phyloP scores from a whole-genome alignment of 2,888 invertebrate species.

The Tholera decimalis region DNA sequence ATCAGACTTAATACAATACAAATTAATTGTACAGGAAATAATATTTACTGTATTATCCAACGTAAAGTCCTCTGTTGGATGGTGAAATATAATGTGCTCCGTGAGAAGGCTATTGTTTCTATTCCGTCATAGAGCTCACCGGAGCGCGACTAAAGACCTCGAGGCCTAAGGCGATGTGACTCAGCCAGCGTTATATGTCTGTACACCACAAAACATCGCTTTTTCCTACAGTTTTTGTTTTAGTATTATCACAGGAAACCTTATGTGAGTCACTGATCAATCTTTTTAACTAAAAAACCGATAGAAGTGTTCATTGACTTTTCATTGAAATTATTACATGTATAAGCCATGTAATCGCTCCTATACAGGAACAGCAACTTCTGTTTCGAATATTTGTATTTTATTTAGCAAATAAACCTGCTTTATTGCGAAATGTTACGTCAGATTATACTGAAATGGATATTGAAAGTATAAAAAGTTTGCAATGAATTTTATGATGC shows the following conservation, averaged over 20 bases:
- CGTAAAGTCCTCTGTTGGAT: conserved; percentile 61
- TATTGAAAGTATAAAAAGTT: conserved; percentile 62
- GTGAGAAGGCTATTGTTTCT: conserved; percentile 84
- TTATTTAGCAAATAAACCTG: conserved; percentile 22
- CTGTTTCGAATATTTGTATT: conserved; percentile 18
- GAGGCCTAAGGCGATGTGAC: conserved; percentile 72
- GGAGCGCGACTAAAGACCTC: conserved; percentile 81
- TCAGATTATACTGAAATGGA: conserved; percentile 51
- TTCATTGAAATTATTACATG: conserved; percentile 32
- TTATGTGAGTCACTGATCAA: conserved; percentile 32
- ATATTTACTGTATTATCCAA: conserved; percentile 60
- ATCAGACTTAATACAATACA: conserved; percentile 34
- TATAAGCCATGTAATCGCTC: conserved; percentile 4
- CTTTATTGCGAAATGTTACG: conserved; percentile 42
- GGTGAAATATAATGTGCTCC: conserved; percentile 76
- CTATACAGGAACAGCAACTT: conserved; percentile 6
- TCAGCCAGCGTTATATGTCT: conserved; percentile 65
- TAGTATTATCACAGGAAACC: conserved; percentile 36
- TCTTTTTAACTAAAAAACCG: conserved; percentile 22
- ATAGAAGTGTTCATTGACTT: conserved; percentile 25
- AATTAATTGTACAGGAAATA: conserved; percentile 63
- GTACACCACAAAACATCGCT: conserved; percentile 41
- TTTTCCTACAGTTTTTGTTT: conserved; percentile 51
- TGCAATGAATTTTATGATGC: conserved; percentile 69
- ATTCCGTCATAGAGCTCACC: conserved; percentile 78